These are phyloP conservation scores for Athrips mouffetella DNA, from an alignment of 2,888 invertebrate genomes.

Conservation along the genomic window DNA sequence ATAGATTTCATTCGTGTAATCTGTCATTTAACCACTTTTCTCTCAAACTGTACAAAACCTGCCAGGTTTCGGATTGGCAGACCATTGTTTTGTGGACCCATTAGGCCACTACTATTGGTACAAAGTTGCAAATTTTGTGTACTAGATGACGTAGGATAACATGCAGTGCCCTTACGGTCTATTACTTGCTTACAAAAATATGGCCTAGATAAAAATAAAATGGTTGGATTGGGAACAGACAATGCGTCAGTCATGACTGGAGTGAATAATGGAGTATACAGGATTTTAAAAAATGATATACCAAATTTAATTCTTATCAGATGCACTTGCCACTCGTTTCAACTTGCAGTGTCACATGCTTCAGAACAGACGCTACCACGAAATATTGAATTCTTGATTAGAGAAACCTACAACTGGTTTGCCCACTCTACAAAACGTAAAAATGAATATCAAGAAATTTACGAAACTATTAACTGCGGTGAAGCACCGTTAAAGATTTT, in stretches of 20 bases:
- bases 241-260: constrained; percentile 12
- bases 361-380: constrained; percentile 28
- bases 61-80: too few species aligned
- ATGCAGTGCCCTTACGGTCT: too few species aligned
- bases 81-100: too few species aligned
- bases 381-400: constrained; percentile 24
- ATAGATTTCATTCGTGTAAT: too few species aligned
- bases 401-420: too few species aligned
- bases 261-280: constrained; percentile 8
- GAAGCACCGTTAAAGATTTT: not conserved
- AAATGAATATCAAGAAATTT: not conserved
- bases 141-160: too few species aligned
- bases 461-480: not conserved
- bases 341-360: constrained; percentile 31
- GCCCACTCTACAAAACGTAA: not conserved
- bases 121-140: too few species aligned
- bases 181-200: too few species aligned
- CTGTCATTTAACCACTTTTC: too few species aligned
- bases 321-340: constrained; percentile 23
- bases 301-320: not conserved
- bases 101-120: too few species aligned
- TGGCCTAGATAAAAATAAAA: too few species aligned
- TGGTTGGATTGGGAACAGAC: constrained; percentile 9
- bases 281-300: constrained; percentile 8
- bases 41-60: too few species aligned